A percentile compares a stretch with the other conserved stretches of the same genome.
These are phyloP conservation scores for Xenopus borealis DNA, from an alignment of 2,113 vertebrate species.

Conservation along the genomic window DNA sequence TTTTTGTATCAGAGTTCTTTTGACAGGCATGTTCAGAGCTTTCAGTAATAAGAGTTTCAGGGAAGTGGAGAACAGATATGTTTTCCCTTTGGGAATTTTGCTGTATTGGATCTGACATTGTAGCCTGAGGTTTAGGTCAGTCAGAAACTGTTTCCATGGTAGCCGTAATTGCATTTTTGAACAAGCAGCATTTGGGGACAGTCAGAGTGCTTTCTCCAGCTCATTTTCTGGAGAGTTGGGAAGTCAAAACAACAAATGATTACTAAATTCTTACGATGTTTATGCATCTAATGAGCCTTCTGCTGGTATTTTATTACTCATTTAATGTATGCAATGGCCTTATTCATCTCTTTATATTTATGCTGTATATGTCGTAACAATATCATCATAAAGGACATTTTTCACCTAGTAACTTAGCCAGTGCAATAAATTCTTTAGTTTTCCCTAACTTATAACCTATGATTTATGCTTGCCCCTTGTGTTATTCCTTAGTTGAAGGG, in stretches of 20 bases:
- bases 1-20: background rate
- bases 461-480: no score
- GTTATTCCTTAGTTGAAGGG: no score
- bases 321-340: no score
- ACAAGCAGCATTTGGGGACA: constrained; percentile 31
- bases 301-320: background rate
- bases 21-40: constrained; percentile 12
- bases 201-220: background rate
- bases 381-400: no score
- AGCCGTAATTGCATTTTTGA: constrained; percentile 35
- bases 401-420: no score
- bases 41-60: constrained; percentile 26
- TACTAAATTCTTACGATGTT: background rate
- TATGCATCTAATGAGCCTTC: constrained; percentile 17
- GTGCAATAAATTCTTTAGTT: no score
- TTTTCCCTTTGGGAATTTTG: constrained; percentile 17
- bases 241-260: constrained; percentile 5
- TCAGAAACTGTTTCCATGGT: constrained; percentile 38
- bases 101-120: constrained; percentile 42
- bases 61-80: constrained; percentile 19
- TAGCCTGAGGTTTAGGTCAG: constrained; percentile 37
- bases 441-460: no score
- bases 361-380: no score
- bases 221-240: background rate
- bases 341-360: no score